Percentiles rank a stretch among this genome's conserved stretches.
Evolutionary conservation across 2,113 vertebrate genomes (phyloP).

Genomic region (Apodemus speciosus): DNA sequence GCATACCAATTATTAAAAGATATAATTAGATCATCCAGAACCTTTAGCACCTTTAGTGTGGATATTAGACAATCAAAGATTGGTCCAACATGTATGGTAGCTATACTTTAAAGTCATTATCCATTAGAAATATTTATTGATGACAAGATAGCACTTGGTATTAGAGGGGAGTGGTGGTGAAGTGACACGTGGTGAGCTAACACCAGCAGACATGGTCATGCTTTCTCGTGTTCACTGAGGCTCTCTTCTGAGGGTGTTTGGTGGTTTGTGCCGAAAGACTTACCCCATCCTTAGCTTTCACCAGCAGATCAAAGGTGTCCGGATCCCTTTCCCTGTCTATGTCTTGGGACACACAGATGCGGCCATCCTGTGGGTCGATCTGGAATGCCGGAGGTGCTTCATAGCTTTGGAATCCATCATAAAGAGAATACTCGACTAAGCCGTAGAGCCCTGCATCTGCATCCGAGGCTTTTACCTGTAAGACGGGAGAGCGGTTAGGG

Average conservation of each 20-base stretch:
- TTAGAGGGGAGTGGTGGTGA: background rate
- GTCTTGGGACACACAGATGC: conserved; percentile 91
- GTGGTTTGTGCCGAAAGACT: conserved; percentile 70
- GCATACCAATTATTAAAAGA: conserved; percentile 26
- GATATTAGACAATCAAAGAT: background rate
- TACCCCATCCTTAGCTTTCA: conserved; percentile 95
- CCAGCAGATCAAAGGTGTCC: conserved; percentile 89
- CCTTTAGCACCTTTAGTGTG: background rate
- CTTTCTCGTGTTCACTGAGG: background rate
- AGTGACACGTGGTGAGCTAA: background rate
- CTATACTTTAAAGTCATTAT: background rate
- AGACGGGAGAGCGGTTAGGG: background rate
- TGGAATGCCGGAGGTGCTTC: conserved; percentile 88
- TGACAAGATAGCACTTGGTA: background rate
- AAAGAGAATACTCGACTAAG: conserved; percentile 89
- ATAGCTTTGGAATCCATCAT: conserved; percentile 88
- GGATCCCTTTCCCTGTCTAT: conserved; percentile 91
- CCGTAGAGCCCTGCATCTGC: conserved; percentile 90
- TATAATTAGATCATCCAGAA: background rate
- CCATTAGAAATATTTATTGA: conserved; percentile 2
- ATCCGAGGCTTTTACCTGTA: conserved; percentile 92
- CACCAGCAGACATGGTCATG: background rate
- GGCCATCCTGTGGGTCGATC: conserved; percentile 87
- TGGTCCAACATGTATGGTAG: background rate
- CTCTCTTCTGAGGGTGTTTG: background rate